A percentile compares a stretch with the other conserved stretches of the same genome.
These are phyloP conservation scores for Phrixothrix hirtus DNA, from an alignment of 2,888 invertebrate genomes.

Conservation along the genomic window DNA sequence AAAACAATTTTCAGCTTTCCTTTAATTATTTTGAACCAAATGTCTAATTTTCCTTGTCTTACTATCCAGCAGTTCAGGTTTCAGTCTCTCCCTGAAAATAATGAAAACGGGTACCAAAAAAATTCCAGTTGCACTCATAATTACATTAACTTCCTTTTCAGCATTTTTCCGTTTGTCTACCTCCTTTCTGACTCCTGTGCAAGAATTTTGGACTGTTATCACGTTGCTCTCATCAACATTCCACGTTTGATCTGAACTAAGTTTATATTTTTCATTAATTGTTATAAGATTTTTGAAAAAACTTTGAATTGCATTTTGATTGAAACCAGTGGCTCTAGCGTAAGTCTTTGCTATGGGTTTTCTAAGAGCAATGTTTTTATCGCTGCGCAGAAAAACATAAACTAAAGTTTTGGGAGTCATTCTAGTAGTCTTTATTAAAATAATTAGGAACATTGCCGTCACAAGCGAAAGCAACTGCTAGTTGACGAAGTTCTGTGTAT, in stretches of 20 bases:
- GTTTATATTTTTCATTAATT: not conserved
- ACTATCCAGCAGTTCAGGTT: not conserved
- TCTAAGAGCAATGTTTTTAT: not conserved
- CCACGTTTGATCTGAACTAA: not conserved
- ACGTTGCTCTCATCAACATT: slow-evolving; percentile 1
- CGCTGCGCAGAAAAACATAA: not conserved
- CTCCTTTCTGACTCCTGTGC: not conserved
- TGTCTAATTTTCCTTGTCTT: too few relatives aligned
- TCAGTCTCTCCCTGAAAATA: not conserved
- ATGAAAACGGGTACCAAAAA: not conserved
- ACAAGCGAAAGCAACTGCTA: not conserved
- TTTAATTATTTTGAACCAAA: too few relatives aligned
- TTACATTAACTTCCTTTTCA: not conserved
- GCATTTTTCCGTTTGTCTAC: not conserved
- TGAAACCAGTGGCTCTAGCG: slow-evolving; percentile 3
- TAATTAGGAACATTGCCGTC: too few relatives aligned
- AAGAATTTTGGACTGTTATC: not conserved
- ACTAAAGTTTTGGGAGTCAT: not conserved
- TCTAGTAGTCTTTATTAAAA: not conserved
- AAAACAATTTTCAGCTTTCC: too few relatives aligned
- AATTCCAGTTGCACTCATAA: slow-evolving; percentile 1
- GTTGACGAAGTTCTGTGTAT: not conserved
- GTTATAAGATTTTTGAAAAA: too few relatives aligned
- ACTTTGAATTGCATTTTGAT: not conserved
- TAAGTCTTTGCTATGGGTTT: slow-evolving; percentile 1